phyloP scores from a whole-genome alignment of 2,113 vertebrate species.

The Thunnus thynnus region DNA sequence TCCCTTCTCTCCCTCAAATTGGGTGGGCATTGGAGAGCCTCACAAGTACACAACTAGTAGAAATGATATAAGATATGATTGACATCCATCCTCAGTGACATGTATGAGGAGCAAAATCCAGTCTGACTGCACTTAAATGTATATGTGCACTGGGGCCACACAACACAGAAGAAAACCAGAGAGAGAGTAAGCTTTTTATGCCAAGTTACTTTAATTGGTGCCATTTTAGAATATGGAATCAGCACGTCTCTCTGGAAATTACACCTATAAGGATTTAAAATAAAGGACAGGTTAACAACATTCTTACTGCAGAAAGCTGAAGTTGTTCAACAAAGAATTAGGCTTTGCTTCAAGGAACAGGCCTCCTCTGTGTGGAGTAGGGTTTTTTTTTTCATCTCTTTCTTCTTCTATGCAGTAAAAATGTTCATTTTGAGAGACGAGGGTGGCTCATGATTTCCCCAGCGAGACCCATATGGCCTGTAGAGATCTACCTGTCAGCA shows the following conservation, averaged over 20 bases:
- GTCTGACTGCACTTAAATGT: background rate
- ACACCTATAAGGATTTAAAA: background rate
- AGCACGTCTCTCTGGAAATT: too few species aligned
- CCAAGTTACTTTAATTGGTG: too few species aligned
- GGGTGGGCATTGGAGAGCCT: too few species aligned
- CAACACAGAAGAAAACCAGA: background rate
- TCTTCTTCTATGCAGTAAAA: slow-evolving; percentile 33
- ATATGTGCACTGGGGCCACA: background rate
- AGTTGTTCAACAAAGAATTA: slow-evolving; percentile 9
- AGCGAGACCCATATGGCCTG: slow-evolving; percentile 57
- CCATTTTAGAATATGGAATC: too few species aligned
- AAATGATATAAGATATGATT: background rate
- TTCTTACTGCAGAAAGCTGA: background rate
- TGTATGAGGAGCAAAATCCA: too few species aligned
- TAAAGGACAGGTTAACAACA: background rate
- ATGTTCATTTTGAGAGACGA: slow-evolving; percentile 49
- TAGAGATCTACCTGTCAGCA: slow-evolving; percentile 81
- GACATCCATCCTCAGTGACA: background rate
- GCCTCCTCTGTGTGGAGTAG: background rate
- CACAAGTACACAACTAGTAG: too few species aligned
- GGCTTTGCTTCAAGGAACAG: background rate
- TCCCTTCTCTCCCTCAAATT: too few species aligned
- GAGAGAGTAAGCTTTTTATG: background rate
- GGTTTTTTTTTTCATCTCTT: background rate
- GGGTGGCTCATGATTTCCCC: slow-evolving; percentile 82